Evolutionary conservation across 2,888 invertebrate genomes (phyloP), one percentile per base, ranked within the genome.

Genomic region (Perdita meconis): DNA sequence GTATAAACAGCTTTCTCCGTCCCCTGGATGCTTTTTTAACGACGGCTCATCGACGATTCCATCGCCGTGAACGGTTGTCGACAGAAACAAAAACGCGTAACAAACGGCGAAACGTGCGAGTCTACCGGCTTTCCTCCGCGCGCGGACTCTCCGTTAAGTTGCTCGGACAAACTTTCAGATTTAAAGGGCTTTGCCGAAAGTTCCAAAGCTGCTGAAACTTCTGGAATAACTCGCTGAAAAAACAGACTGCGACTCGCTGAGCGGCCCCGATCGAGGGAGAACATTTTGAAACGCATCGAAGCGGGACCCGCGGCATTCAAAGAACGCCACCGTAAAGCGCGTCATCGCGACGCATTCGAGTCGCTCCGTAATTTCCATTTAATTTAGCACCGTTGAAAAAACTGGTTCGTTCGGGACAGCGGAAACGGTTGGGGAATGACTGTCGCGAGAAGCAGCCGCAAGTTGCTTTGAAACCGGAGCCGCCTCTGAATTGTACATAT

Each of bases 81-180:
- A 13, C 30, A 13, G 40, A 38, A 53, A 16, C 34, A 40, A 50
- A 50, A 60, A 60, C 42, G 69, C 65, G 66, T 60, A 60, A 73
- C 73, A 63, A 64, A 66, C 71, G 59, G 38, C 69, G 59, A 36
- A 60, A 53, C 71, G 59, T 30, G 69, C 26, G 26, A 67, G 26
- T 50, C 38, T 16, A 44, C 10, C n/a, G 6, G 5, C 16, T 44
- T 44, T 8, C 19, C 40, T 16, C 38, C 30, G 26, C 30, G 40
- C 72, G 22, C 57, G 19, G n/a, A 19, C 68, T n/a, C 30, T 64
- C 72, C 63, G 61, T 50, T 57, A 72, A 83, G 70, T 83, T 76
- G 68, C 76, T 76, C 53, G 44, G 63, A 44, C 57, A 24, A 84
- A 84, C 73, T 84, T 80, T 74, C 51, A 67, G 69, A 77, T 82